Conservation (phyloP, 64 coral and sea anemone species). For the Pocillopora verrucosa region DNA sequence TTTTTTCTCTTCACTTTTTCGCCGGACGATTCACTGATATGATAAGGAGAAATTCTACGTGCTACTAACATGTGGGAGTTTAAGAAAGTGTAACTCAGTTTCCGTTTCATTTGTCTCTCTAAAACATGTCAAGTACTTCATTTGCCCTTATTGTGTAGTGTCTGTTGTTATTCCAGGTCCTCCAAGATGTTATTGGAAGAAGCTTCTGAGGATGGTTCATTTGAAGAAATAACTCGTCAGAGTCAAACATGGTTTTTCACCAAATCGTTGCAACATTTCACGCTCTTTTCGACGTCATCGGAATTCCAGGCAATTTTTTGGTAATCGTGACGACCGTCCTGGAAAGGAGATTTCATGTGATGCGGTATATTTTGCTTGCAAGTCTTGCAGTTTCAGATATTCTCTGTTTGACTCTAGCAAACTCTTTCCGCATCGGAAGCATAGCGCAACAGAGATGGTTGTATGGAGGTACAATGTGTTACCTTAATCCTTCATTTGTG, state of each 20-base stretch:
- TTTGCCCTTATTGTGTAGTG: no score
- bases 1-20: no score
- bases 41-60: no score
- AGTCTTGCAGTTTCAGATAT: background rate
- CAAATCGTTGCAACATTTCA: background rate
- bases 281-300: background rate
- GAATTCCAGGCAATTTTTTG: slow-evolving; percentile 3
- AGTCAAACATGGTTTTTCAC: background rate
- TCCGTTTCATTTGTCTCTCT: no score
- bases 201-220: no score
- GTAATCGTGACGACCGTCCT: background rate
- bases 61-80: no score
- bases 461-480: slow-evolving; percentile 4
- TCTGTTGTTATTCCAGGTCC: no score
- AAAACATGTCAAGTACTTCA: no score
- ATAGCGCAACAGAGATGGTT: background rate
- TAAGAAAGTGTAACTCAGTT: no score
- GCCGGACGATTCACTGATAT: no score
- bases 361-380: slow-evolving; percentile 8
- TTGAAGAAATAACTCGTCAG: no score
- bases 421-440: slow-evolving; percentile 1
- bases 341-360: slow-evolving; percentile 2
- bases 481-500: background rate
- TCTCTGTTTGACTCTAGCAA: background rate
- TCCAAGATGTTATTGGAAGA: no score